These are phyloP conservation scores for Volucella bombylans DNA, from an alignment of 2,888 invertebrate genomes.

Conservation along the genomic window DNA sequence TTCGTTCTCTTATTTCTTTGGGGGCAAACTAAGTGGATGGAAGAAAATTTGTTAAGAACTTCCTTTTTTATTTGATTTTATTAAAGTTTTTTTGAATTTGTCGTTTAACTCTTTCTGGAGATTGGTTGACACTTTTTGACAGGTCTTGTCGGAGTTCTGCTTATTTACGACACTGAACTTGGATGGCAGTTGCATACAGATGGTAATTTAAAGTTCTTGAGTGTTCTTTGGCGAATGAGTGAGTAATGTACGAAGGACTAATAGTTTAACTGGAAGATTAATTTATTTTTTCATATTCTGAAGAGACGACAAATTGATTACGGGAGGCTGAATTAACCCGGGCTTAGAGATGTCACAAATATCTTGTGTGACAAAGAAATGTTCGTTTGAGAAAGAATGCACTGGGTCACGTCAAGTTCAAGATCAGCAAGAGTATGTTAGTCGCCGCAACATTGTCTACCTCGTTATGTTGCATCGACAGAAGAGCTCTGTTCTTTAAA, in stretches of 20 bases:
- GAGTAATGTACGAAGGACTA: constrained; percentile 63
- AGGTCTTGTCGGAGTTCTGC: constrained; percentile 61
- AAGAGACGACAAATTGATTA: no score
- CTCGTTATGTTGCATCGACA: no score
- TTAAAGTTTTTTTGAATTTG: not conserved
- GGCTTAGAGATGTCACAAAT: no score
- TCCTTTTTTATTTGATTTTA: constrained; percentile 8
- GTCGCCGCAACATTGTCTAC: no score
- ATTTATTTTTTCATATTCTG: constrained; percentile 9
- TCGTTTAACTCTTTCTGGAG: constrained; percentile 40
- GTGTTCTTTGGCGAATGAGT: constrained; percentile 60
- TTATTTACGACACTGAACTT: constrained; percentile 65
- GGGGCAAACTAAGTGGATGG: constrained; percentile 59
- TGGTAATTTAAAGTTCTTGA: constrained; percentile 58
- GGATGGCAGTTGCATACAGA: constrained; percentile 57
- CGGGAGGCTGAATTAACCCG: no score
- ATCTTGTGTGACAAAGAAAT: no score
- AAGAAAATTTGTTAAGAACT: constrained; percentile 42
- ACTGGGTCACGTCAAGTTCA: no score
- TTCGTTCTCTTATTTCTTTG: constrained; percentile 16
- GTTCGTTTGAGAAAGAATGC: no score
- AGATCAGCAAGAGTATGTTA: no score
- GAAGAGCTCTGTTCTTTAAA: no score
- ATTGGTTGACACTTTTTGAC: constrained; percentile 60
- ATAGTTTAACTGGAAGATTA: constrained; percentile 54